Conservation (phyloP, 2,797 vertebrate species). For the Thunnus albacares region DNA sequence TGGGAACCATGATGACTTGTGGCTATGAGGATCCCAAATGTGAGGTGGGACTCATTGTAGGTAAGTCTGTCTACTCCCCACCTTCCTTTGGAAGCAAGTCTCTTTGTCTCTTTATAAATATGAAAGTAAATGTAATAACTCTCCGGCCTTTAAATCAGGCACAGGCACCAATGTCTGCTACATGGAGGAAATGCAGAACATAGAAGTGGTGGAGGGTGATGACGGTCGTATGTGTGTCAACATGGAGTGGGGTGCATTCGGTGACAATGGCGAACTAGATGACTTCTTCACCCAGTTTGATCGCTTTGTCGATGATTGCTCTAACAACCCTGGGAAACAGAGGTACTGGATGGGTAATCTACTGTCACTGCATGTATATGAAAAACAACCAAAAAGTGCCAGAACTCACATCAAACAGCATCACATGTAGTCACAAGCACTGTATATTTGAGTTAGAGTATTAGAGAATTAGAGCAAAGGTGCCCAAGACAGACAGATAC, state of each 20-base stretch:
- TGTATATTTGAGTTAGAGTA: not conserved
- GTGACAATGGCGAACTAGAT: slow-evolving; percentile 92
- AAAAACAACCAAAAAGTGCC: not conserved
- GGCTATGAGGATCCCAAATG: slow-evolving; percentile 94
- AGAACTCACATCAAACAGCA: not conserved
- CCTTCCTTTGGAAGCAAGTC: not conserved
- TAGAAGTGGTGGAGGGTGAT: slow-evolving; percentile 92
- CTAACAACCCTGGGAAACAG: slow-evolving; percentile 91
- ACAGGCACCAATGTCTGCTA: slow-evolving; percentile 96
- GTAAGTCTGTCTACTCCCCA: slow-evolving; percentile 80
- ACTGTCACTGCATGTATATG: not conserved
- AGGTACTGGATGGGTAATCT: slow-evolving; percentile 81
- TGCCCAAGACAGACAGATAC: not conserved
- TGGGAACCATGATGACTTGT: slow-evolving; percentile 99
- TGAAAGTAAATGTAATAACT: not conserved
- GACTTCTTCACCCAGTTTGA: slow-evolving; percentile 92
- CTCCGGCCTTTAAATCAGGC: slow-evolving; percentile 77
- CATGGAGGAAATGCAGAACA: slow-evolving; percentile 97
- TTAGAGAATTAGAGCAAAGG: not conserved
- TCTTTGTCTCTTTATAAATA: not conserved
- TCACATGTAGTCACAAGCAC: not conserved
- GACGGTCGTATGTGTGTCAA: slow-evolving; percentile 95
- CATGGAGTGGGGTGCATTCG: slow-evolving; percentile 98
- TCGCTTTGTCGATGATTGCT: slow-evolving; percentile 88
- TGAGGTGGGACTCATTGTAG: slow-evolving; percentile 96